phyloP scores from a whole-genome alignment of 92 coral and sea anemone genomes.

The Galaxea fascicularis region DNA sequence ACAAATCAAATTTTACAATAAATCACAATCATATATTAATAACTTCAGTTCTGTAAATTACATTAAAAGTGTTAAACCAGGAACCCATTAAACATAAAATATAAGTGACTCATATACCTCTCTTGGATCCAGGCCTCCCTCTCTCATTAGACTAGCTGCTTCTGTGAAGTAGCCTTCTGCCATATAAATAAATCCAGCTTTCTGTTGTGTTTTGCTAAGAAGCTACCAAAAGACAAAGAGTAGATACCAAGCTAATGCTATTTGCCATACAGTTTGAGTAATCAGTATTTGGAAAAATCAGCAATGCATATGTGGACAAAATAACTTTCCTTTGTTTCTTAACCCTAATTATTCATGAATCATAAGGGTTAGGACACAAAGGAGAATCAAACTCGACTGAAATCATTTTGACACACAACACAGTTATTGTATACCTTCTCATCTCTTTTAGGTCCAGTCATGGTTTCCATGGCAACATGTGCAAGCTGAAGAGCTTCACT shows the following conservation, averaged over 20 bases:
- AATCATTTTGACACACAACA: too few relatives aligned
- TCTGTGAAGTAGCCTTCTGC: slow-evolving; percentile 84
- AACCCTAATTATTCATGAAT: neutral
- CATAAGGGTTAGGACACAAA: too few relatives aligned
- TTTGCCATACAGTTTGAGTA: neutral
- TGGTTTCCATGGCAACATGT: slow-evolving; percentile 96
- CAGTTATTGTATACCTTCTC: slow-evolving; percentile 82
- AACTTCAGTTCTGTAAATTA: too few relatives aligned
- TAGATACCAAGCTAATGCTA: neutral
- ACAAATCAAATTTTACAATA: neutral
- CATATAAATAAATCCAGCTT: slow-evolving; percentile 94
- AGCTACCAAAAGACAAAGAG: slow-evolving; percentile 51
- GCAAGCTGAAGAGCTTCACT: slow-evolving; percentile 96
- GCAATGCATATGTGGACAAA: neutral
- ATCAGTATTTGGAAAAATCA: neutral
- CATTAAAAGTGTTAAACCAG: too few relatives aligned
- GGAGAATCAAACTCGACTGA: too few relatives aligned
- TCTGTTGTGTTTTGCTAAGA: slow-evolving; percentile 84
- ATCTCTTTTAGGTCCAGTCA: slow-evolving; percentile 73
- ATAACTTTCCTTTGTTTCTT: too few relatives aligned
- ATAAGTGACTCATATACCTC: slow-evolving; percentile 64
- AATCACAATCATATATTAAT: neutral
- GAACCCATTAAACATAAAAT: neutral
- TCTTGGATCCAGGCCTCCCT: slow-evolving; percentile 93
- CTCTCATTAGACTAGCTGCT: slow-evolving; percentile 86